Conservation (phyloP, 2,113 vertebrate species). For the Microcebus murinus region DNA sequence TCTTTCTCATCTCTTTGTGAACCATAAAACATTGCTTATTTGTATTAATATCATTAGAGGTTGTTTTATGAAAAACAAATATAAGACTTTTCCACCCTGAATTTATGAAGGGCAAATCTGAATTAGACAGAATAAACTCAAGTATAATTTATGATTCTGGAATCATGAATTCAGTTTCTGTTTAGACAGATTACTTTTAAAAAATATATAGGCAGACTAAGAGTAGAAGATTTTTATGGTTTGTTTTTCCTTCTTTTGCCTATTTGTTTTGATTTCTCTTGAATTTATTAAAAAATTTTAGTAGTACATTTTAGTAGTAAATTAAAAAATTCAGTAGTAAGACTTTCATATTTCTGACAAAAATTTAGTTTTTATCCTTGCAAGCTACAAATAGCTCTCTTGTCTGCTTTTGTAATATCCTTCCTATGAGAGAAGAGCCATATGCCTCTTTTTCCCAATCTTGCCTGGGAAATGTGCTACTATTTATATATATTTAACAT, state of each 20-base stretch:
- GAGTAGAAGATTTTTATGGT: neutral
- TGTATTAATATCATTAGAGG: neutral
- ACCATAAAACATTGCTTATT: neutral
- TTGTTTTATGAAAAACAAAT: neutral
- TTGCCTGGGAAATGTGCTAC: neutral
- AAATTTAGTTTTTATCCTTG: neutral
- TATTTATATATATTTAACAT: neutral
- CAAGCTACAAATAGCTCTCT: neutral
- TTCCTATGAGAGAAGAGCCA: neutral
- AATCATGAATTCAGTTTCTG: neutral
- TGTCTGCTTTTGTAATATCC: neutral
- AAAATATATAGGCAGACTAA: neutral
- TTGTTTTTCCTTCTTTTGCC: neutral
- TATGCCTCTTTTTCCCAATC: neutral
- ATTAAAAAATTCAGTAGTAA: neutral
- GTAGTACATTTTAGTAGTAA: neutral
- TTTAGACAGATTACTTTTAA: neutral
- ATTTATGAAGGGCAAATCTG: neutral
- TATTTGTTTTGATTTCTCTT: slow-evolving; percentile 3
- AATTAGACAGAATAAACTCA: neutral
- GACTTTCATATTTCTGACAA: neutral
- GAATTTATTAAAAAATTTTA: neutral
- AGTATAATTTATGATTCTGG: neutral
- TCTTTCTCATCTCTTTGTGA: neutral
- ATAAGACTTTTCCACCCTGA: neutral